Evolutionary conservation across 2,888 invertebrate genomes (phyloP).

Genomic region (Octonoba sinensis): DNA sequence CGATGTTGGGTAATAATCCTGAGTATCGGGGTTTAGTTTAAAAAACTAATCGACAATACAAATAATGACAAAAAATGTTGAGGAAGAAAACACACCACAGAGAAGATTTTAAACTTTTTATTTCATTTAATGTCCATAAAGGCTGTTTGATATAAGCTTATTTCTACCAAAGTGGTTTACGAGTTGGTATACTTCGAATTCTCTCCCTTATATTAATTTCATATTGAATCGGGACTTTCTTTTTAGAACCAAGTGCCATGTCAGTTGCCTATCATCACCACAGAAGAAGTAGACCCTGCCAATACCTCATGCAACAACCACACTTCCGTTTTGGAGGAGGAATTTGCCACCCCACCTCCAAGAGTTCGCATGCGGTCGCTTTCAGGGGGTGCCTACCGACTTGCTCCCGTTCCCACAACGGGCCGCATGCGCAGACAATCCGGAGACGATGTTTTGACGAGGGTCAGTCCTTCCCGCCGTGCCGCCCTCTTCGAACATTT

Average conservation of each 20-base stretch:
- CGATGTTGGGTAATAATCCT: too few relatives aligned
- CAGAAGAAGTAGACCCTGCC: conserved; percentile 35
- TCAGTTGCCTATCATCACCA: conserved; percentile 40
- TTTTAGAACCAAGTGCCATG: conserved; percentile 56
- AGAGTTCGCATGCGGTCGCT: conserved; percentile 57
- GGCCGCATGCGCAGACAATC: conserved; percentile 50
- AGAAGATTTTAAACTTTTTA: too few relatives aligned
- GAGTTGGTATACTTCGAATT: too few relatives aligned
- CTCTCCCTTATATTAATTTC: too few relatives aligned
- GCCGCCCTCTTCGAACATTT: conserved; percentile 81
- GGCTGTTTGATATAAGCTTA: too few relatives aligned
- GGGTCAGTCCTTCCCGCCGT: conserved; percentile 61
- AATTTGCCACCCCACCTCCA: conserved; percentile 25
- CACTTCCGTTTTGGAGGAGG: conserved; percentile 21
- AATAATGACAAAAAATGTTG: too few relatives aligned
- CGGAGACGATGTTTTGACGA: conserved; percentile 53
- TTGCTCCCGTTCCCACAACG: conserved; percentile 26
- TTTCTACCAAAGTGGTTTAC: too few relatives aligned
- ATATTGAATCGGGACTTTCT: not conserved
- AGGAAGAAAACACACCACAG: too few relatives aligned
- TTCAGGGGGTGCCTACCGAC: conserved; percentile 58
- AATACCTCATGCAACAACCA: not conserved
- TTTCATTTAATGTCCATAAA: too few relatives aligned
- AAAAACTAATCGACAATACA: too few relatives aligned
- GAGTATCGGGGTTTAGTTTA: too few relatives aligned